Evolutionary conservation across 2,113 vertebrate genomes (phyloP), one percentile per base, ranked within the genome.

Genomic region (Prunella himalayana): DNA sequence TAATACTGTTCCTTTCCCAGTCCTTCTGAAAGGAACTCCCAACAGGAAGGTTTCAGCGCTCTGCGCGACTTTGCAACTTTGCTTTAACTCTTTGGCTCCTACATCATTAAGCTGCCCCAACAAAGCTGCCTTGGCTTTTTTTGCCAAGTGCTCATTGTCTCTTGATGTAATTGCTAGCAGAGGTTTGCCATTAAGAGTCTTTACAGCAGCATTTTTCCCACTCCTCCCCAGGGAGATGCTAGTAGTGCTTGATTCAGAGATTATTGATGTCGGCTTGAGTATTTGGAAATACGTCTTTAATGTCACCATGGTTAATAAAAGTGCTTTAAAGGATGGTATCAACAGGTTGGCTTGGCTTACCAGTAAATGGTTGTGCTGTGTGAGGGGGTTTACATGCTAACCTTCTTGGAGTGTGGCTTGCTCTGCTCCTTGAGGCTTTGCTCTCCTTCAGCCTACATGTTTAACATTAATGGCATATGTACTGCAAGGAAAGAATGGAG

Each of bases 1-100:
- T 98, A 97, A 98, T 98, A 98, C 97, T 80, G 84, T 97, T 98
- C 97, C 94, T 98, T 98, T 97, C 97, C 97, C 96, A 93, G 89
- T 98, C 95, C 85, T 94, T 96, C 92, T 96, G 96, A 96, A 97
- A 98, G 97, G 98, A 98, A 98, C 97, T 98, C 97, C 95, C 86
- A 94, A 98, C 98, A 98, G 98, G 97, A 99, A 98, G 94, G 92
- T 96, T 98, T 97, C 94, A 82, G 95, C 49, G 28, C 95, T 95
- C 97, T 96, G 96, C 78, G 92, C 89, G 86, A 72, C 94, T 97
- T 97, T n/a, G 64, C 71, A 66, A 86, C 96, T 93, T 95, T 5
- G 0, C 89, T 98, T 98, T 98, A 98, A 98, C 97, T 98, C 98
- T 97, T 97, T 90, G 95, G 72, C 82, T 97, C 77, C 98, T 95